Evolutionary conservation across 2,888 invertebrate genomes (phyloP), one percentile per base, ranked within the genome.

Genomic region (Melangyna quadrimaculata): DNA sequence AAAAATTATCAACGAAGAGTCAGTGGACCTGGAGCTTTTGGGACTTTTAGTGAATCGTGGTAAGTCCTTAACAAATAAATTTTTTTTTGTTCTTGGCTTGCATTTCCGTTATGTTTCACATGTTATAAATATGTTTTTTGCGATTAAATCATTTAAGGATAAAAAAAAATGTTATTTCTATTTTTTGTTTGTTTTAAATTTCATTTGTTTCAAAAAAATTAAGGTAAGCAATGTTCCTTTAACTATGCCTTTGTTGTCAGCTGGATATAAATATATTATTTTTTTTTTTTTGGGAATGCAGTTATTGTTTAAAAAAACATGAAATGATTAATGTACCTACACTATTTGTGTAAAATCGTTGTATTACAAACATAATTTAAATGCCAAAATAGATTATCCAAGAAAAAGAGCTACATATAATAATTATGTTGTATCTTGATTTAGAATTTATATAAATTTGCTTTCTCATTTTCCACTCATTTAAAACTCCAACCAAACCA

Each of bases 1-100:
- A 92, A 92, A 90, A 91, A 91, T 88, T 91, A 90, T 89, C 91
- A 92, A 89, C 90, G 92, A 88, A 90, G 92, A 90, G 92, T 92
- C 88, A 92, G 92, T 90, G 92, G 92, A 89, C 92, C 92, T 89
- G 92, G 92, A 90, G 92, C 92, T 88, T 92, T 92, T 88, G 92
- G 92, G 89, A 91, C 91, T 88, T 91, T 90, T 88, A 91, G 89
- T 89, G 91, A 91, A 88, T 90, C 91, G 89, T 91, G 92, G 91
- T 91, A 91, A 88, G 89, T 88, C 70, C 63, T 65, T 72, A 40
- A 19, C 3, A 19, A 71, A 51, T 24, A 19, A 40, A n/a, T n/a
- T n/a, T n/a, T n/a, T 40, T 35, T 51, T 32, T 19, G 53, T 78
- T 17, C 10, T 59, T 22, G 29, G 72, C 43, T 63, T 73, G 67